phyloP scores from a whole-genome alignment of 1,140 invertebrate genomes.

The Metopolophium dirhodum region DNA sequence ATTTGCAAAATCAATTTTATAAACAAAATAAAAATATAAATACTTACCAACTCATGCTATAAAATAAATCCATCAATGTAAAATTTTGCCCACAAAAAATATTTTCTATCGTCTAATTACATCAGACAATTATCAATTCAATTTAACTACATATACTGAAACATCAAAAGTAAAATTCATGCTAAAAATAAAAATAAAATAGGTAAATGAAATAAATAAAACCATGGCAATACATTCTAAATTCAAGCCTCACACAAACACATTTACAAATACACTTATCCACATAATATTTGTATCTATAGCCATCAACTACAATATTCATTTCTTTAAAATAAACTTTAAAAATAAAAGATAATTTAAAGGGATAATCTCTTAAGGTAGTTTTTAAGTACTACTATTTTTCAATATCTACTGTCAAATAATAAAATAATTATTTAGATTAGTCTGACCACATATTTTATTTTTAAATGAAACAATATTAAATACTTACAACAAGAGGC shows the following conservation, averaged over 20 bases:
- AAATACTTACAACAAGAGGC: not conserved
- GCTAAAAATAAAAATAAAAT: constrained; percentile 53
- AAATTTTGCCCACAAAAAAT: constrained; percentile 36
- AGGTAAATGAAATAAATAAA: not conserved
- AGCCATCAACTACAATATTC: not conserved
- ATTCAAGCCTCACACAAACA: constrained; percentile 28
- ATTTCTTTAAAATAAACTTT: not conserved
- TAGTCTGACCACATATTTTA: not conserved
- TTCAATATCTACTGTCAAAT: constrained; percentile 17
- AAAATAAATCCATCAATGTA: constrained; percentile 47
- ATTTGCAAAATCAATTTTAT: not conserved
- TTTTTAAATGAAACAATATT: constrained; percentile 4
- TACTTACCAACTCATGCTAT: constrained; percentile 36
- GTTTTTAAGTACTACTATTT: constrained; percentile 3
- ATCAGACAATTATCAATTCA: constrained; percentile 54
- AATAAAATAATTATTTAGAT: not conserved
- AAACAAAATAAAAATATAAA: not conserved
- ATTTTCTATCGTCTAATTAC: constrained; percentile 49
- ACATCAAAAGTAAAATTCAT: constrained; percentile 49
- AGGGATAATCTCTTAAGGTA: not conserved
- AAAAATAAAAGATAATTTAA: not conserved
- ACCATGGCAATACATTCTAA: constrained; percentile 34
- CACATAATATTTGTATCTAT: not conserved
- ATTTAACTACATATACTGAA: constrained; percentile 54
- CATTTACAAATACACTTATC: not conserved